Percentiles rank a stretch among this genome's conserved stretches.
Conservation (phyloP, 2,113 vertebrate species). For the Notothenia rossii region DNA sequence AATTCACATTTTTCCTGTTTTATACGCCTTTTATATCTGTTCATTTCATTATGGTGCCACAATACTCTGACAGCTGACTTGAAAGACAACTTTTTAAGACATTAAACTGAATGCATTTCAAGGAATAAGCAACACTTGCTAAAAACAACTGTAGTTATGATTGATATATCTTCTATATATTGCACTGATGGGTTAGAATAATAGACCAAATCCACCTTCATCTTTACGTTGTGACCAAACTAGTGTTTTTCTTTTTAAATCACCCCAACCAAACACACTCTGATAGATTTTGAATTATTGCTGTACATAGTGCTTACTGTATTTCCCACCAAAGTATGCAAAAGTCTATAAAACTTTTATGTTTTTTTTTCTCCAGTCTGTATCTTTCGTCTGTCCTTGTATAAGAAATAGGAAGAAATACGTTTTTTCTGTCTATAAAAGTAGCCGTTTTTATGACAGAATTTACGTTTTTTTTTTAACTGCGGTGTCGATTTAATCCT, state of each 20-base stretch:
- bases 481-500: background rate
- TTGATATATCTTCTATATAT: constrained; percentile 48
- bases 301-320: constrained; percentile 74
- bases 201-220: constrained; percentile 9
- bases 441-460: background rate
- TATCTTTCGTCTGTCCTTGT: constrained; percentile 27
- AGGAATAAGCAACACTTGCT: constrained; percentile 41
- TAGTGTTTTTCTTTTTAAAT: constrained; percentile 16
- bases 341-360: constrained; percentile 34
- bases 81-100: constrained; percentile 11
- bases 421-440: constrained; percentile 1
- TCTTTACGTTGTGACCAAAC: constrained; percentile 46
- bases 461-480: background rate
- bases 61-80: constrained; percentile 21
- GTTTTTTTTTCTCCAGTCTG: constrained; percentile 15
- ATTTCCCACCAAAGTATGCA: constrained; percentile 39
- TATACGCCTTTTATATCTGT: background rate
- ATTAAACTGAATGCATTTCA: constrained; percentile 12
- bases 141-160: constrained; percentile 12
- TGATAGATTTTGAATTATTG: constrained; percentile 50
- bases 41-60: constrained; percentile 42
- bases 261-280: constrained; percentile 29
- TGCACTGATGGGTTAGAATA: constrained; percentile 75
- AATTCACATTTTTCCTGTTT: background rate
- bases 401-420: constrained; percentile 5